phyloP scores from a whole-genome alignment of 2,113 vertebrate species.

The Antechinus stuartii region DNA sequence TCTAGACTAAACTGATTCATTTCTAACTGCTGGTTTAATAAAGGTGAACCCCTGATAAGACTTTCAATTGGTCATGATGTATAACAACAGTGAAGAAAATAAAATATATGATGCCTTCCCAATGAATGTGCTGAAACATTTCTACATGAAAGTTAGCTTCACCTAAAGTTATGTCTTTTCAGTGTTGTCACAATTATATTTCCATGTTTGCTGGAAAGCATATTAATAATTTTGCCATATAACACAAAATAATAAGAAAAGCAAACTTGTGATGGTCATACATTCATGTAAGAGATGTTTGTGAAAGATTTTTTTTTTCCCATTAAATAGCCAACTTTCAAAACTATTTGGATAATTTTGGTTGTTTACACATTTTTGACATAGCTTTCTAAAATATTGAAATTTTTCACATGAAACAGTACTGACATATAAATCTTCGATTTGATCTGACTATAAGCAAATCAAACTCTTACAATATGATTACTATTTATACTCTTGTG shows the following conservation, averaged over 20 bases:
- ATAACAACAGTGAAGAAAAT: conserved; percentile 7
- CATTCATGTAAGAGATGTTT: neutral
- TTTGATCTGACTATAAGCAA: neutral
- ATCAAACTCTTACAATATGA: neutral
- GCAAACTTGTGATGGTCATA: neutral
- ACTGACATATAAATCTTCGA: neutral
- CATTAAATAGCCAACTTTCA: neutral
- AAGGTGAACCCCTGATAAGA: conserved; percentile 16
- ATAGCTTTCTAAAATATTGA: neutral
- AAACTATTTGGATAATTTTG: neutral
- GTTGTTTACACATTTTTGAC: neutral
- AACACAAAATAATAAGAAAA: conserved; percentile 21
- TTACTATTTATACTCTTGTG: neutral
- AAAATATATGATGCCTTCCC: neutral
- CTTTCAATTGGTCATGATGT: conserved; percentile 43
- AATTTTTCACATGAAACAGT: neutral
- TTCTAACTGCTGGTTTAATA: neutral
- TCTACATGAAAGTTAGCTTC: neutral
- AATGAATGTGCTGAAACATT: neutral
- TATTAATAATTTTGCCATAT: conserved; percentile 5
- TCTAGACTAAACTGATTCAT: neutral
- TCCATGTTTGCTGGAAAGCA: neutral
- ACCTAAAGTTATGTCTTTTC: neutral
- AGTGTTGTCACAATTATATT: neutral
- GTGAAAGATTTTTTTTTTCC: neutral